Base-by-base conservation (phyloP, 2,888 invertebrate genomes). In the Crematogaster levior region DNA sequence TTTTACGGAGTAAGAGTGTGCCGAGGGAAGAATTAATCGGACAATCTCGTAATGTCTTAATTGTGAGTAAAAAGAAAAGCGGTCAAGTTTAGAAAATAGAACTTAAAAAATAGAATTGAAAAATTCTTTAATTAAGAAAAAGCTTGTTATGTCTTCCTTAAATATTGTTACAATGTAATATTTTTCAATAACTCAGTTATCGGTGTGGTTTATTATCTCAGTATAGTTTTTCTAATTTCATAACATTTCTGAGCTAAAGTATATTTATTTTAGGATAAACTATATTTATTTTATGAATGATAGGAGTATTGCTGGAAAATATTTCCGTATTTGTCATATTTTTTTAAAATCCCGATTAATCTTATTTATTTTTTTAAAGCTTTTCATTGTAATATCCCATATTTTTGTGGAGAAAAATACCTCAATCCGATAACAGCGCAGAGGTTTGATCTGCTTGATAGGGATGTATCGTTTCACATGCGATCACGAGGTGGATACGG, bases 51-150 rank as follows among this genome's bases (percentile, higher is more conserved):
- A 15, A 53, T 53, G 18, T 21, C 66, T 7, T 12, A n/a, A n/a
- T n/a, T n/a, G n/a, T n/a, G n/a, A 21, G 40, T 9, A n/a, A 40
- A 51, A 40, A 40, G 53, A 30, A 34, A 51, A 40, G 12, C 63
- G 37, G 48, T 40, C 24, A 18, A 75, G 12, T 27, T 63, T 1
- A 18, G 9, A 27, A 66, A 48, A 34, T 24, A 46, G 34, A 34
- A 34, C n/a, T n/a, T 10, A 15, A 65, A 15, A n/a, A 24, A 18
- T 34, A 21, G 2, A 37, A 40, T 3, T 37, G 21, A 85, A 82
- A 82, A 83, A 63, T 85, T 79, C 70, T 74, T 68, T 63, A 82
- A 86, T 85, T 77, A 77, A 83, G 51, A 83, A 77, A 73, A 58
- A 86, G 75, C 30, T 75, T 24, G 24, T 4, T 7, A 0, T 18